A percentile compares a stretch with the other conserved stretches of the same genome.
These are phyloP conservation scores for Erebia ligea DNA, from an alignment of 2,888 invertebrate species.

Conservation along the genomic window DNA sequence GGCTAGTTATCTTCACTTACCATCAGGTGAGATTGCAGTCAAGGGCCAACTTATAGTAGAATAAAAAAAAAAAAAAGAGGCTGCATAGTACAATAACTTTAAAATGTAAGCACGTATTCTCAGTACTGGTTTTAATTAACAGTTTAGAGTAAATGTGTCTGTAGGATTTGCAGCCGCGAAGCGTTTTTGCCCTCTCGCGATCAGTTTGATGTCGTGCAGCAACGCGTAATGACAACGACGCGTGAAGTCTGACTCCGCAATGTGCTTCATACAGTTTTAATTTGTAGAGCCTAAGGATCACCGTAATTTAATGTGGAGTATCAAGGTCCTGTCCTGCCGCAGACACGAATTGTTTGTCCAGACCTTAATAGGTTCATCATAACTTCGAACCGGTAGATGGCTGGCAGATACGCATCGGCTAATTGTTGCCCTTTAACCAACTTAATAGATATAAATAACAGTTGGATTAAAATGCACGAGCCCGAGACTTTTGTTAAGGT, in stretches of 20 bases:
- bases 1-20: too few species aligned
- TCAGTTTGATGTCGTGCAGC: background rate
- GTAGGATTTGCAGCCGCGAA: too few species aligned
- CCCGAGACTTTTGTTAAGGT: conserved; percentile 12
- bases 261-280: background rate
- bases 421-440: conserved; percentile 68
- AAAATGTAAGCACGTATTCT: too few species aligned
- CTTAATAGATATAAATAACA: conserved; percentile 56
- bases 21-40: too few species aligned
- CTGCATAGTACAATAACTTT: too few species aligned
- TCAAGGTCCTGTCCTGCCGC: background rate
- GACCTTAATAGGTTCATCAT: conserved; percentile 43
- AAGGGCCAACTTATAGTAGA: too few species aligned
- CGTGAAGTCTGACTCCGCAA: background rate
- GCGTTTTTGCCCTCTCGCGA: too few species aligned
- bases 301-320: background rate
- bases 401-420: conserved; percentile 57
- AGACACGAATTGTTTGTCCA: background rate
- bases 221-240: background rate
- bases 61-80: too few species aligned
- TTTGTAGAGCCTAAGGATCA: background rate
- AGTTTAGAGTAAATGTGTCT: too few species aligned
- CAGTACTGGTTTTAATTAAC: too few species aligned
- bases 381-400: conserved; percentile 39
- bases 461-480: conserved; percentile 27